Evolutionary conservation across 2,797 vertebrate genomes (phyloP).

Genomic region (Petrocephalus sullivani): DNA sequence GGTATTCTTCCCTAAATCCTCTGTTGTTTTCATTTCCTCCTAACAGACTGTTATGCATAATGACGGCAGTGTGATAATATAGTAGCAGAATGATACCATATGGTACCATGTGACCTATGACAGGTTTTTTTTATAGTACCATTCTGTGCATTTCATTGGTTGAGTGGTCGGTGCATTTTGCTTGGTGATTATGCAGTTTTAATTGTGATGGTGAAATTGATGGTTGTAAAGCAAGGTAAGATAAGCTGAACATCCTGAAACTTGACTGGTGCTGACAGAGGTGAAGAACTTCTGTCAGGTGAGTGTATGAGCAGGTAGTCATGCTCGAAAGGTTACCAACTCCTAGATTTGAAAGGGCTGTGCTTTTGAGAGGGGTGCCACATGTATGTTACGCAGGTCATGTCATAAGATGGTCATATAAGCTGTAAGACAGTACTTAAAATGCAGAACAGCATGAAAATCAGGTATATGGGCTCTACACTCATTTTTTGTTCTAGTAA

Average conservation of each 20-base stretch:
- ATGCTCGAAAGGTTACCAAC: neutral
- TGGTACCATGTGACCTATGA: conserved; percentile 1
- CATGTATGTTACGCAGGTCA: neutral
- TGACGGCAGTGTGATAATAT: neutral
- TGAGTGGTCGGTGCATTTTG: conserved; percentile 64
- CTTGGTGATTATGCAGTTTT: conserved; percentile 60
- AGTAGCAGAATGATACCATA: conserved; percentile 12
- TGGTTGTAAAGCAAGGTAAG: neutral
- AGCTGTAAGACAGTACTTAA: neutral
- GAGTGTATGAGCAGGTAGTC: neutral
- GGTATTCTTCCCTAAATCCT: conserved; percentile 4
- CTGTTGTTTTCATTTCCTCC: neutral
- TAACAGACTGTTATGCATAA: conserved; percentile 1
- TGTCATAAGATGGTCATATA: neutral
- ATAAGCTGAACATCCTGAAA: neutral
- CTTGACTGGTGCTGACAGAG: neutral
- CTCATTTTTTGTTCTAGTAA: neutral
- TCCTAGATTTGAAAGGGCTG: neutral
- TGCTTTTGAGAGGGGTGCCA: neutral
- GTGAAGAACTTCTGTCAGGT: neutral
- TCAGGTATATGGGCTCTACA: neutral
- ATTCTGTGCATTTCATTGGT: conserved; percentile 6
- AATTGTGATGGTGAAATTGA: neutral
- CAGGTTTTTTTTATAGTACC: neutral
- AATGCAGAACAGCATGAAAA: neutral